Percentiles rank a stretch among this genome's conserved stretches.
Evolutionary conservation across 2,113 vertebrate genomes (phyloP).

Genomic region (Pollachius pollachius): DNA sequence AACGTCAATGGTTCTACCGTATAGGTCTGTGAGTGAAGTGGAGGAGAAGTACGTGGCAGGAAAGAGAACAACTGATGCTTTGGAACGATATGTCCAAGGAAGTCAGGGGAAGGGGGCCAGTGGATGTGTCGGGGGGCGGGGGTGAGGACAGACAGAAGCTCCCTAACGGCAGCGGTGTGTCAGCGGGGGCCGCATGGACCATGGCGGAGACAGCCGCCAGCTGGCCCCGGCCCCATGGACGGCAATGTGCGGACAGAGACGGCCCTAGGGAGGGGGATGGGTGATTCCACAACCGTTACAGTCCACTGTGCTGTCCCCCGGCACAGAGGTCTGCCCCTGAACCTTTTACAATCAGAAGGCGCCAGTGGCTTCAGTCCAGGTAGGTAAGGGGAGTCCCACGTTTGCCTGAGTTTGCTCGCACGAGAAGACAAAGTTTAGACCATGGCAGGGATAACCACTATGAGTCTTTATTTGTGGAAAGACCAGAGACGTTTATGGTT

Average conservation of each 20-base stretch:
- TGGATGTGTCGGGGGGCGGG: slow-evolving; percentile 4
- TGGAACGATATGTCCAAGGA: neutral
- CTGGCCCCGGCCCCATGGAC: slow-evolving; percentile 36
- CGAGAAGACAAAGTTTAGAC: too few species aligned
- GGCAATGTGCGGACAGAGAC: slow-evolving; percentile 38
- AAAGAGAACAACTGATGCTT: too few species aligned
- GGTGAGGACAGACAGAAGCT: slow-evolving; percentile 4
- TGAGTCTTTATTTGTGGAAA: too few species aligned
- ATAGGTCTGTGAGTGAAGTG: too few species aligned
- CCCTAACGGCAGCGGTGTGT: neutral
- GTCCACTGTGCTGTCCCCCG: too few species aligned
- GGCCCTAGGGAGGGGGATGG: slow-evolving; percentile 20
- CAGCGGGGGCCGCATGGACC: neutral
- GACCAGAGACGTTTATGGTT: too few species aligned
- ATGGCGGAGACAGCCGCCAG: slow-evolving; percentile 32
- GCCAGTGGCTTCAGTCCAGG: too few species aligned
- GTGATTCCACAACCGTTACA: slow-evolving; percentile 34
- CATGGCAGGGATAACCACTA: too few species aligned
- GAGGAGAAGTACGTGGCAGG: too few species aligned
- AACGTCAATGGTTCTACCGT: neutral
- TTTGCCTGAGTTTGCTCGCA: too few species aligned
- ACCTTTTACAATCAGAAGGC: slow-evolving; percentile 9
- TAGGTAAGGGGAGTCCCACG: too few species aligned
- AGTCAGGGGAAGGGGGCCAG: neutral
- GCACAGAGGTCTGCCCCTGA: slow-evolving; percentile 15